Evolutionary conservation across 2,797 vertebrate genomes (phyloP), one percentile per base, ranked within the genome.

Genomic region (Oceanodroma leucorhoa): DNA sequence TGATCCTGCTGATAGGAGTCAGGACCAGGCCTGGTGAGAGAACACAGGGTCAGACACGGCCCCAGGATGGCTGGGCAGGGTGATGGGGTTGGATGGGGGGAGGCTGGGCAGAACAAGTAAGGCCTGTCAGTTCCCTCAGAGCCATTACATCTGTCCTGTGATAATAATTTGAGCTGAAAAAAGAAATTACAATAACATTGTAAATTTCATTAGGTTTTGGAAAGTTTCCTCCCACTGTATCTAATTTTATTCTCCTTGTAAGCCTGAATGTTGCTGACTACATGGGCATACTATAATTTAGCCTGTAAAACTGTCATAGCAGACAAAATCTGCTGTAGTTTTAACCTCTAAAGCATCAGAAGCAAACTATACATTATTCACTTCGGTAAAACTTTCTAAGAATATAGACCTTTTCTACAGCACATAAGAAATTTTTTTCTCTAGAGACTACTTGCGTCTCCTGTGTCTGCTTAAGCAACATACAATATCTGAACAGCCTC

Each of bases 221-320:
- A 87, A 92, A 61, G 26, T 75, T 95, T 94, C 58, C 36, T 81
- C 75, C 40, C 41, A 71, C 69, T 70, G 10, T 48, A 73, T 79
- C 54, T 91, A 86, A 93, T 93, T 96, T 93, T 90, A 64, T 87
- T 87, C 69, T 81, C 23, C 61, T 76, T 90, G 16, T 80, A 91
- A 92, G 46, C 10, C 24, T 81, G 43, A 89, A 86, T 79, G 38
- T 57, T 93, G 51, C 64, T 92, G 80, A 95, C 93, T 96, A 34
- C 61, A 85, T n/a, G 48, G 48, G 24, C 55, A 65, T 89, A 65
- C 26, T 87, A 8, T 89, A 90, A 96, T 93, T 95, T 92, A 87
- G 24, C 32, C 55, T 84, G n/a, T 51, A 78, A 92, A 95, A 83
- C 36, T 93, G 83, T 76, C 81, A 91, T 12, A 90, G 75, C 51